These are phyloP conservation scores for Eledona agricola DNA, from an alignment of 2,888 invertebrate species.

Conservation along the genomic window DNA sequence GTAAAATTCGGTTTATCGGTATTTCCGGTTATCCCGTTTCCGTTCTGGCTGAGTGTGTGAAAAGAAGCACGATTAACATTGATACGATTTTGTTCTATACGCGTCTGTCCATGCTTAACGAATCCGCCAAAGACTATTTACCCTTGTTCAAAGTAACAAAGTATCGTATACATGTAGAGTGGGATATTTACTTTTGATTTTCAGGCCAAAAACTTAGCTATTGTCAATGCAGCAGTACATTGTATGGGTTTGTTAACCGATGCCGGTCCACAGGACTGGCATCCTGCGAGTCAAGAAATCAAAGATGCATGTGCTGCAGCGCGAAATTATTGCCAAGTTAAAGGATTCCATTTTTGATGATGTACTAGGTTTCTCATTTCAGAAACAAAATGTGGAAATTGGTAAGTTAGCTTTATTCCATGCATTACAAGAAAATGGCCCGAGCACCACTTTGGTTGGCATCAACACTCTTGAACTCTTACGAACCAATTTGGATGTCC, in stretches of 20 bases:
- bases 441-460: slow-evolving; percentile 79
- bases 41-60: slow-evolving; percentile 76
- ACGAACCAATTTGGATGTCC: slow-evolving; percentile 70
- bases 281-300: slow-evolving; percentile 75
- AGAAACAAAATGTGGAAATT: slow-evolving; percentile 72
- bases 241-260: slow-evolving; percentile 85
- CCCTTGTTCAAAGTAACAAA: slow-evolving; percentile 81
- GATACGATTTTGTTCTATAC: slow-evolving; percentile 80
- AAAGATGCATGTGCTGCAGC: slow-evolving; percentile 71
- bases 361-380: too few species aligned
- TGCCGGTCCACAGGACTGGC: slow-evolving; percentile 80
- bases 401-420: slow-evolving; percentile 77
- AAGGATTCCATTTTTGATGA: too few species aligned
- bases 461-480: slow-evolving; percentile 75
- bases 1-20: slow-evolving; percentile 82
- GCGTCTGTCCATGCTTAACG: slow-evolving; percentile 82
- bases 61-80: slow-evolving; percentile 68
- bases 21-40: slow-evolving; percentile 87
- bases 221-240: slow-evolving; percentile 85
- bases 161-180: too few species aligned
- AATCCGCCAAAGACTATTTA: slow-evolving; percentile 76
- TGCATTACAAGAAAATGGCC: slow-evolving; percentile 68
- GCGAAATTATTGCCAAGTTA: slow-evolving; percentile 74
- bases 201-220: slow-evolving; percentile 75
- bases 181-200: too few species aligned